A percentile compares a stretch with the other conserved stretches of the same genome.
Evolutionary conservation across 2,113 vertebrate species (phyloP).

Genomic region (Drymodes brunneopygia): DNA sequence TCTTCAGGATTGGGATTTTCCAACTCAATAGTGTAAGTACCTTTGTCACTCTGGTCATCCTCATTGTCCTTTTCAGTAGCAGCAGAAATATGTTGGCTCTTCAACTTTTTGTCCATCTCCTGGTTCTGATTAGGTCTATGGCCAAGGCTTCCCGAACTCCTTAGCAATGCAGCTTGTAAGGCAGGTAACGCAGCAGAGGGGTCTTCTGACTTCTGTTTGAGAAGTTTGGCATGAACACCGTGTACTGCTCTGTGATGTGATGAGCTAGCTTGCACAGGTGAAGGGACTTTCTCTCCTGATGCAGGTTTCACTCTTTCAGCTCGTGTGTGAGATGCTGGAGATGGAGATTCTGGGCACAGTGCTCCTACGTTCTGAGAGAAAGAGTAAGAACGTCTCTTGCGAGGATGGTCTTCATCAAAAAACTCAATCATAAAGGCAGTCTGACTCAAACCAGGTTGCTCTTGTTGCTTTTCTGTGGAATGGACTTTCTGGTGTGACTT

Average conservation of each 20-base stretch:
- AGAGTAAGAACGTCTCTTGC: conserved; percentile 90
- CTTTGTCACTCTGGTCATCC: conserved; percentile 94
- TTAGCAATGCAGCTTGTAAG: conserved; percentile 75
- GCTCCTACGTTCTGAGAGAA: conserved; percentile 86
- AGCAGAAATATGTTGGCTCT: conserved; percentile 64
- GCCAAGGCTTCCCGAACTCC: conserved; percentile 87
- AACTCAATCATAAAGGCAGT: conserved; percentile 94
- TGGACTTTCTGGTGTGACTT: conserved; percentile 67
- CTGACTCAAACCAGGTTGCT: conserved; percentile 72
- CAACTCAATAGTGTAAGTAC: conserved; percentile 94
- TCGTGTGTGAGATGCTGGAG: conserved; percentile 80
- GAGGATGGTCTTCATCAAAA: conserved; percentile 89
- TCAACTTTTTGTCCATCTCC: conserved; percentile 74
- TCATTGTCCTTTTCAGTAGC: conserved; percentile 79
- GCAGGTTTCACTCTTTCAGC: conserved; percentile 74
- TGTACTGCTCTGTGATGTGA: conserved; percentile 71
- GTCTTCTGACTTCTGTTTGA: conserved; percentile 92
- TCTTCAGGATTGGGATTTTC: conserved; percentile 92
- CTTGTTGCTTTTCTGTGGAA: conserved; percentile 71
- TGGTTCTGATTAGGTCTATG: conserved; percentile 82
- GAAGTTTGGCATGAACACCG: conserved; percentile 80
- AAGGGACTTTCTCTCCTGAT: conserved; percentile 76
- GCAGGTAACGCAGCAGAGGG: conserved; percentile 73
- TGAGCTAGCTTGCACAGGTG: conserved; percentile 73
- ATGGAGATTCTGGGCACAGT: conserved; percentile 78